phyloP scores from a whole-genome alignment of 2,113 vertebrate species.

The Lates calcarifer region DNA sequence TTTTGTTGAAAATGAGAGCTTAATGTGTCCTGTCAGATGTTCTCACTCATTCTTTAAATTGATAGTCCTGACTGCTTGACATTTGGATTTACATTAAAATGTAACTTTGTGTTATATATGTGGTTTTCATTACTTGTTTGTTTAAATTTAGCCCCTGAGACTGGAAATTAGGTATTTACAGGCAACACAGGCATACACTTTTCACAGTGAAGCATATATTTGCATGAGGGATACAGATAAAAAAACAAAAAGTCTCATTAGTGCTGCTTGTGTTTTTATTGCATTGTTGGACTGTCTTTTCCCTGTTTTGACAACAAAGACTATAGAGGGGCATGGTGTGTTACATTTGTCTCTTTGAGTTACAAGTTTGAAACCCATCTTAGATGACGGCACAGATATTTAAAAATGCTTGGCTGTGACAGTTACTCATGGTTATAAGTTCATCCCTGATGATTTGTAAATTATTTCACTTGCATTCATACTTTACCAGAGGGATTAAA shows the following conservation, averaged over 20 bases:
- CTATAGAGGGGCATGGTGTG: not conserved
- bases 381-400: constrained; percentile 7
- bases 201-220: constrained; percentile 25
- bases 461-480: not conserved
- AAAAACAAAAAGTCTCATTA: constrained; percentile 52
- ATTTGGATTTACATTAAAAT: constrained; percentile 16
- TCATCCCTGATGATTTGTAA: not conserved
- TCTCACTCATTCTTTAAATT: not conserved
- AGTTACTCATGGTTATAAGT: constrained; percentile 24
- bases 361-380: constrained; percentile 21
- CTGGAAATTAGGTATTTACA: constrained; percentile 25
- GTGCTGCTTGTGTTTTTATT: constrained; percentile 53
- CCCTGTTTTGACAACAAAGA: constrained; percentile 45
- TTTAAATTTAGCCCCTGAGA: constrained; percentile 17
- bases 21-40: not conserved
- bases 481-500: not conserved
- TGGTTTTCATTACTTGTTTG: not conserved
- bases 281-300: constrained; percentile 10
- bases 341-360: constrained; percentile 3
- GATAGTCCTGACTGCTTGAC: not conserved
- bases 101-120: not conserved
- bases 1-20: not conserved
- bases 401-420: not conserved
- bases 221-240: constrained; percentile 39
- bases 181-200: constrained; percentile 16